Evolutionary conservation across 2,888 invertebrate species (phyloP).

Genomic region (Thyatira batis): DNA sequence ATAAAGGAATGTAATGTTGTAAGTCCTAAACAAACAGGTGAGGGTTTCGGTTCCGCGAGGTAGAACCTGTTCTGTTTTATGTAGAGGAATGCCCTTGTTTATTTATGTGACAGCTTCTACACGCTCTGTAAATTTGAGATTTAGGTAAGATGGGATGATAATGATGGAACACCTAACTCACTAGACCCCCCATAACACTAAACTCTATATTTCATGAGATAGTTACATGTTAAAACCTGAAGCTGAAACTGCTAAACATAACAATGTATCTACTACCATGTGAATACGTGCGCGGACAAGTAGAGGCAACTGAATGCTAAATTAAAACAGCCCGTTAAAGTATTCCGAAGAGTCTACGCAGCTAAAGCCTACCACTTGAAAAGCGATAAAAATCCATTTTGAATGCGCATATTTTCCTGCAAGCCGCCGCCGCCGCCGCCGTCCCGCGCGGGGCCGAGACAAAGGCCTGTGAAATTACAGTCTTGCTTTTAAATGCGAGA

Average conservation of each 20-base stretch:
- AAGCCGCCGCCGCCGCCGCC: conserved; percentile 39
- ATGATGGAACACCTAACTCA: conserved; percentile 9
- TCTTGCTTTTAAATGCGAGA: conserved; percentile 80
- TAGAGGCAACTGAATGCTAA: conserved; percentile 1
- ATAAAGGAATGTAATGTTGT: conserved; percentile 18
- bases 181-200: conserved; percentile 2
- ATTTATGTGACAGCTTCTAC: conserved; percentile 15
- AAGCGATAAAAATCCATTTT: conserved; percentile 75
- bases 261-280: neutral
- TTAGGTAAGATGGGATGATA: neutral
- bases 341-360: conserved; percentile 42
- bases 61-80: conserved; percentile 9
- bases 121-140: conserved; percentile 15
- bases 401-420: conserved; percentile 78
- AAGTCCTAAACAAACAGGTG: conserved; percentile 43
- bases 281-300: neutral
- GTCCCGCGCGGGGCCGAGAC: conserved; percentile 59
- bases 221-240: no score
- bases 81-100: conserved; percentile 3
- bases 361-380: conserved; percentile 70
- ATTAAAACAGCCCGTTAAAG: conserved; percentile 39
- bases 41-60: conserved; percentile 14
- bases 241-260: no score
- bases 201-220: no score
- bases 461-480: conserved; percentile 80